Conservation (phyloP, 2,113 vertebrate species). For the Sisor rabdophorus region DNA sequence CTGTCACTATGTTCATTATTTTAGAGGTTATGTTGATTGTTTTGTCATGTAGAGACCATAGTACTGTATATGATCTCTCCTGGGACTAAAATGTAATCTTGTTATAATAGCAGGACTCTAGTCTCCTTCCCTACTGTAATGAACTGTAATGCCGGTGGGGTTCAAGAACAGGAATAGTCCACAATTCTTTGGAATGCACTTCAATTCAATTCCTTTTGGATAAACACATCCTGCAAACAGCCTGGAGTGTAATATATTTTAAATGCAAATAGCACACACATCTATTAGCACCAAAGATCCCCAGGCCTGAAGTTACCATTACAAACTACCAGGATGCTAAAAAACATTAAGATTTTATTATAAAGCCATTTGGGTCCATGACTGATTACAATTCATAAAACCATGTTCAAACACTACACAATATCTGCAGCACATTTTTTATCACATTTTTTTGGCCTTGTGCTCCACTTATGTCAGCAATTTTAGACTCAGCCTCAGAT, state of each 20-base stretch:
- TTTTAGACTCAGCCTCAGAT: neutral
- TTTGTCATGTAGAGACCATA: neutral
- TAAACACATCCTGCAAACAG: neutral
- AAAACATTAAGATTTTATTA: neutral
- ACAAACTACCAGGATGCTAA: neutral
- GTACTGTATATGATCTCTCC: neutral
- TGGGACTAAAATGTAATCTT: neutral
- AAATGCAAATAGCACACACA: neutral
- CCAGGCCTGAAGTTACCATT: neutral
- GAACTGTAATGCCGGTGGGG: neutral
- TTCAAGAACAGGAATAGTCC: neutral
- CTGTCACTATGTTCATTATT: no score
- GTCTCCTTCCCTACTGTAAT: neutral
- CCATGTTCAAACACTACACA: neutral
- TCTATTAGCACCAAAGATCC: neutral
- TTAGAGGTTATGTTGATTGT: no score
- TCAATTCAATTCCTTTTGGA: neutral
- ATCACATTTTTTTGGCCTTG: neutral
- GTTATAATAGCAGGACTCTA: neutral
- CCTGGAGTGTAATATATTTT: neutral
- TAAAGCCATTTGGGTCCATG: neutral
- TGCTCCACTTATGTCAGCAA: neutral
- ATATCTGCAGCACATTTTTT: neutral
- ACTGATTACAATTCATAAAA: constrained; percentile 12
- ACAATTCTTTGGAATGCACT: neutral